Conservation (phyloP, 2,888 invertebrate species). For the Bombylius major region DNA sequence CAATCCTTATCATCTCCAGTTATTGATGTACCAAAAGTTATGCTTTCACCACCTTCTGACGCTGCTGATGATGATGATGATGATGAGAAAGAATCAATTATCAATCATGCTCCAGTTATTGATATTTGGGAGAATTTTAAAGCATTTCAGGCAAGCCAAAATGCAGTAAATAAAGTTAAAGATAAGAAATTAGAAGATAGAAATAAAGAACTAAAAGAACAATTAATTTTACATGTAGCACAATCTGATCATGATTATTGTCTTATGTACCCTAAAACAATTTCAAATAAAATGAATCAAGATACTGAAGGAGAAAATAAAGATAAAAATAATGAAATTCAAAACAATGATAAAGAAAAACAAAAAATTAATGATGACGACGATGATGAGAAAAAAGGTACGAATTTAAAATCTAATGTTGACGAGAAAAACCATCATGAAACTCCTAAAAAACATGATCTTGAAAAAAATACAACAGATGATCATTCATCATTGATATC, state of each 20-base stretch:
- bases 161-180: neutral
- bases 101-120: constrained; percentile 15
- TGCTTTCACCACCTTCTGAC: constrained; percentile 31
- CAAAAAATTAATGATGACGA: neutral
- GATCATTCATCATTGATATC: neutral
- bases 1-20: constrained; percentile 7
- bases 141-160: constrained; percentile 19
- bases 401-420: too few relatives aligned
- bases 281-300: constrained; percentile 32
- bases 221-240: constrained; percentile 42
- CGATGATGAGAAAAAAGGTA: neutral
- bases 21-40: constrained; percentile 26
- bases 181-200: too few relatives aligned
- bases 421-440: too few relatives aligned
- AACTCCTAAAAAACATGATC: neutral
- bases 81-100: constrained; percentile 21
- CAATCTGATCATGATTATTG: constrained; percentile 69
- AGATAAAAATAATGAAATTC: constrained; percentile 35
- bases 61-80: constrained; percentile 26
- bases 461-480: neutral
- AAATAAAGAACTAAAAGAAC: constrained; percentile 10
- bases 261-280: constrained; percentile 34
- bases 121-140: constrained; percentile 31
- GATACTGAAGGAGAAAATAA: constrained; percentile 34
- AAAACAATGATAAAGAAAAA: constrained; percentile 9